Evolutionary conservation across 1,140 invertebrate species (phyloP).

Genomic region (Odontomachus brunneus): DNA sequence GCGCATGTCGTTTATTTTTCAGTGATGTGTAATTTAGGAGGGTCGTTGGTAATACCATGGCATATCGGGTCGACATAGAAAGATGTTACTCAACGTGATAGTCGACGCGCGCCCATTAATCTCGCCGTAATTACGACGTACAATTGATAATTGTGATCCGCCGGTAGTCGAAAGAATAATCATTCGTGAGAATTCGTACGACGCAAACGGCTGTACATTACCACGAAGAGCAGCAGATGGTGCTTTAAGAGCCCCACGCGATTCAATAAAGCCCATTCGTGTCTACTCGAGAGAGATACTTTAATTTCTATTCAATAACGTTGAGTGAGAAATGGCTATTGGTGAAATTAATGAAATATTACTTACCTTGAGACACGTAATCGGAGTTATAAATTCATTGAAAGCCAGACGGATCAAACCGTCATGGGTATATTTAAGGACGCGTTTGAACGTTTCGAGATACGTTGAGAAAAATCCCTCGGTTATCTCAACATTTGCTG

Average conservation of each 20-base stretch:
- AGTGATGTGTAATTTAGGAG: background rate
- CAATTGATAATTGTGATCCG: conserved; percentile 11
- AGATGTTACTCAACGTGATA: background rate
- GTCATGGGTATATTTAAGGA: background rate
- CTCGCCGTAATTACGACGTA: conserved; percentile 7
- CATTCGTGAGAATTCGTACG: background rate
- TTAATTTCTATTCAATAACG: conserved; percentile 18
- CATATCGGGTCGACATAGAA: background rate
- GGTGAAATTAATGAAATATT: background rate
- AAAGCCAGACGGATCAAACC: background rate
- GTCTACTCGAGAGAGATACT: background rate
- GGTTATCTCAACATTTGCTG: too few species aligned
- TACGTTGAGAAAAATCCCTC: too few species aligned
- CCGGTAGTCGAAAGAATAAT: conserved; percentile 17
- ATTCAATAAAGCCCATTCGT: conserved; percentile 1
- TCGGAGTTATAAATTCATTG: background rate
- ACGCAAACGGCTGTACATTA: background rate
- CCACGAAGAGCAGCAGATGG: background rate
- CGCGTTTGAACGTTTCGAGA: too few species aligned
- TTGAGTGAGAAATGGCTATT: background rate
- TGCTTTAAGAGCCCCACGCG: background rate
- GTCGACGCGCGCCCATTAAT: conserved; percentile 22
- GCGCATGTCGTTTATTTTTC: conserved; percentile 20
- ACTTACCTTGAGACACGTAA: background rate
- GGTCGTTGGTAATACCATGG: background rate